Evolutionary conservation across 2,888 invertebrate genomes (phyloP).

Genomic region (Adelognathus sp.): DNA sequence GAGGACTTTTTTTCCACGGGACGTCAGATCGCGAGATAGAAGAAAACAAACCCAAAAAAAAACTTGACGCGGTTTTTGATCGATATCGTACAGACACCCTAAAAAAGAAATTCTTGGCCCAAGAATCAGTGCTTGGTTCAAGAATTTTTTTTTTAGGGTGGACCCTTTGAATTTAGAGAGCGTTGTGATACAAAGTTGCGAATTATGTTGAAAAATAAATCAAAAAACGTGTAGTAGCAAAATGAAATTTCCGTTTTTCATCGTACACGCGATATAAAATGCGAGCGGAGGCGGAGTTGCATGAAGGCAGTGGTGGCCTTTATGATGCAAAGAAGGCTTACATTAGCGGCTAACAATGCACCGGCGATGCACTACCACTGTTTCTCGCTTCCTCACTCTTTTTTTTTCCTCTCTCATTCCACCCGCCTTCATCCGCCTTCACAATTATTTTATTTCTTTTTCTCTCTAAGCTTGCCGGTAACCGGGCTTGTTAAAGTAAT

Average conservation of each 20-base stretch:
- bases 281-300: slow-evolving; percentile 6
- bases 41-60: neutral
- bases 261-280: slow-evolving; percentile 10
- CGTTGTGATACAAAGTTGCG: neutral
- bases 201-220: neutral
- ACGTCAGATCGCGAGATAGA: slow-evolving; percentile 7
- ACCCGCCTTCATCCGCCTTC: slow-evolving; percentile 45
- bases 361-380: slow-evolving; percentile 41
- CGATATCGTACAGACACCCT: too few relatives aligned
- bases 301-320: slow-evolving; percentile 63
- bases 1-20: slow-evolving; percentile 17
- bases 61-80: neutral
- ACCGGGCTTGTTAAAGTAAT: slow-evolving; percentile 75
- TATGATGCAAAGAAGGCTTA: slow-evolving; percentile 74
- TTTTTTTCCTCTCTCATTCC: slow-evolving; percentile 1
- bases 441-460: too few relatives aligned
- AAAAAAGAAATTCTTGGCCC: too few relatives aligned
- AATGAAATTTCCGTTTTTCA: slow-evolving; percentile 14
- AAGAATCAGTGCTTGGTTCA: too few relatives aligned
- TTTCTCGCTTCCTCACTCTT: slow-evolving; percentile 16
- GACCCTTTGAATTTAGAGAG: neutral
- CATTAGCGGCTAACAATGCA: slow-evolving; percentile 73
- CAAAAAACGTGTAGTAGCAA: neutral
- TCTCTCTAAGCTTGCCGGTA: slow-evolving; percentile 60
- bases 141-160: too few relatives aligned